phyloP scores from a whole-genome alignment of 2,888 invertebrate species.

The Mycalesis mineus region DNA sequence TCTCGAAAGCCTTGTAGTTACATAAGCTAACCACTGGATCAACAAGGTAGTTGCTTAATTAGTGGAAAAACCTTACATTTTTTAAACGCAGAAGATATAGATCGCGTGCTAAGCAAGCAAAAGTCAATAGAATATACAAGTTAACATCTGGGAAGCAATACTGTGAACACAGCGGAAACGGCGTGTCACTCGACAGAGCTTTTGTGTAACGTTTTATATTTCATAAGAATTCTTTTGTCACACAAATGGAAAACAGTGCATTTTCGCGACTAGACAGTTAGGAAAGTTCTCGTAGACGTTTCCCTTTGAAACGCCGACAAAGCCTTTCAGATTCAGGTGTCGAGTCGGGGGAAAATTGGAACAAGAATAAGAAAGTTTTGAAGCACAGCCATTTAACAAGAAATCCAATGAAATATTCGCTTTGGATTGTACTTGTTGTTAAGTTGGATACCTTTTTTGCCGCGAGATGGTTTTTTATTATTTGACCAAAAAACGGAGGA shows the following conservation, averaged over 20 bases:
- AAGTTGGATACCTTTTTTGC: too few relatives aligned
- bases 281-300: conserved; percentile 1
- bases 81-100: background rate
- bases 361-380: conserved; percentile 1
- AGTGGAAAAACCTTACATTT: too few relatives aligned
- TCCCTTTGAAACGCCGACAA: conserved; percentile 13
- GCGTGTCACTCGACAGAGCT: background rate
- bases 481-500: too few relatives aligned
- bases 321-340: conserved; percentile 14
- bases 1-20: too few relatives aligned
- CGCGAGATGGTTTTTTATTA: too few relatives aligned
- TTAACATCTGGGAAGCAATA: background rate
- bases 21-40: too few relatives aligned
- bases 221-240: conserved; percentile 11
- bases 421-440: background rate
- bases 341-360: conserved; percentile 5
- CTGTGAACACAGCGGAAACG: background rate
- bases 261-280: conserved; percentile 3
- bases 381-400: background rate
- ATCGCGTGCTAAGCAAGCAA: background rate
- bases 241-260: conserved; percentile 5
- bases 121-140: background rate
- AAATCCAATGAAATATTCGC: conserved; percentile 1
- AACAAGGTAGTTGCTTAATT: too few relatives aligned
- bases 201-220: conserved; percentile 6